Base-by-base conservation (phyloP, 2,888 invertebrate species). In the Fragum fragum region DNA sequence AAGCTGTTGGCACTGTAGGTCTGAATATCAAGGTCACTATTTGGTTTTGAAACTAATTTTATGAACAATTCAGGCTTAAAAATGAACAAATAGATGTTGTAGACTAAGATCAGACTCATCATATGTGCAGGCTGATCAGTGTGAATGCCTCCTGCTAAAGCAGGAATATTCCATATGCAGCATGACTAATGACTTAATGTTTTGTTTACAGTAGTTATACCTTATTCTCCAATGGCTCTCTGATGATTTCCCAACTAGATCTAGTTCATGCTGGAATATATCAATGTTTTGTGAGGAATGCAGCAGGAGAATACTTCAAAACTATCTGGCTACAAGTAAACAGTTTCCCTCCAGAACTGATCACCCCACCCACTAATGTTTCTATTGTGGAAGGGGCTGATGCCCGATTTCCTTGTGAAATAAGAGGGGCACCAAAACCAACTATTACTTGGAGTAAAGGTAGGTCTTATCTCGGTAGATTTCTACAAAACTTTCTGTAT, bases 331-430 rank as follows among this genome's bases (percentile, higher is more conserved):
- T 99, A 59, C 97, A 97, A 95, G 98, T 98, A 36, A 98, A 98
- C 96, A 98, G 98, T 98, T 97, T 98, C 87, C 96, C 97, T 89
- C 98, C 99, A 36, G 96, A 97, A 88, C 97, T 98, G 96, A 97
- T 97, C 94, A 96, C 95, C 78, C 96, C 97, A 83, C 98, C 98
- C 18, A 96, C 96, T 93, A 98, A 99, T 95, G 95, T 97, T 85
- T 98, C 98, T 16, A 97, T 98, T 84, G 95, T 98, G 89, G 98
- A 98, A 94, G 98, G 98, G 73, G 98, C 98, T 95, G 98, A 98
- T 95, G 98, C 97, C 74, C 97, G 97, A 74, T 96, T 99, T 90
- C 96, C 97, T 18, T 99, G 99, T 95, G 96, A 97, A 89, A 98
- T 98, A 36, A 96, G 97, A 74, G 99, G 99, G 70, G 98, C 98